Percentiles rank a stretch among this genome's conserved stretches.
These are phyloP conservation scores for Aplocera efformata DNA, from an alignment of 2,888 invertebrate species.

Conservation along the genomic window DNA sequence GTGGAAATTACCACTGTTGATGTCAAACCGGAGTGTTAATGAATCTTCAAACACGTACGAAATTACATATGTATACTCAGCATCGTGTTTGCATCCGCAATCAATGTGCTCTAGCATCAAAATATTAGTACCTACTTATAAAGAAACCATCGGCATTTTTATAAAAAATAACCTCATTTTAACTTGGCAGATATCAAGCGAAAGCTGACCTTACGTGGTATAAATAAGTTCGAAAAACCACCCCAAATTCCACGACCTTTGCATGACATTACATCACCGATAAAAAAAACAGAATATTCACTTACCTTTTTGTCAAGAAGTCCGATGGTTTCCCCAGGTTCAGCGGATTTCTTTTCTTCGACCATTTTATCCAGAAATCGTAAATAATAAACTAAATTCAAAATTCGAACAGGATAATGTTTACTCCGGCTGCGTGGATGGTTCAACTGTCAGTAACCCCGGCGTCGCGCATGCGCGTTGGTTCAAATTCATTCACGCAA, in stretches of 20 bases:
- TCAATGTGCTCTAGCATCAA: conserved; percentile 1
- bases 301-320: conserved; percentile 69
- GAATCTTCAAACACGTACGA: conserved; percentile 8
- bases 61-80: not conserved
- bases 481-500: conserved; percentile 7
- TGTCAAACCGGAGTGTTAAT: not conserved
- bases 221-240: conserved; percentile 11
- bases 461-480: conserved; percentile 27
- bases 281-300: conserved; percentile 26
- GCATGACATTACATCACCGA: conserved; percentile 40
- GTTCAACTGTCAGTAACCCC: conserved; percentile 19
- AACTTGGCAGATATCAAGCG: conserved; percentile 3
- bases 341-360: conserved; percentile 40
- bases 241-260: conserved; percentile 55
- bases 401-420: conserved; percentile 18
- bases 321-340: conserved; percentile 59
- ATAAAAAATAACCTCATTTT: conserved; percentile 16
- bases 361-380: conserved; percentile 43
- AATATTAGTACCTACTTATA: not conserved
- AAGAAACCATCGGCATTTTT: conserved; percentile 1
- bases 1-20: conserved; percentile 17
- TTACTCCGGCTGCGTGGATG: conserved; percentile 26
- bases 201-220: conserved; percentile 9
- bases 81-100: conserved; percentile 4
- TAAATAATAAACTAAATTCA: conserved; percentile 19